Base-by-base conservation (phyloP, 2,113 vertebrate genomes). In the Peromyscus maniculatus region DNA sequence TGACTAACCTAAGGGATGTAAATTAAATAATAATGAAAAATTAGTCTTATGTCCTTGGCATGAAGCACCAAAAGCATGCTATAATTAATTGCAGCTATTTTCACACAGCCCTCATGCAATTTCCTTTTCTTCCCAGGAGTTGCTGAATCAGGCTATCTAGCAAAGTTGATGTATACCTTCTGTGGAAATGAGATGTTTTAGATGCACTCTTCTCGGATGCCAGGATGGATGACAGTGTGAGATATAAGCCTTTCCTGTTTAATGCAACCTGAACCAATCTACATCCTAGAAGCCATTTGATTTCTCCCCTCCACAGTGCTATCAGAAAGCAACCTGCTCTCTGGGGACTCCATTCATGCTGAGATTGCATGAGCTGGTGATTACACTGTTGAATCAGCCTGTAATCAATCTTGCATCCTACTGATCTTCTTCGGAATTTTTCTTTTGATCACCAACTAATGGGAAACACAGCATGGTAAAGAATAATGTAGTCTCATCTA, bases 321-420 rank as follows among this genome's bases (percentile, higher is more conserved):
- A 98, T 99, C 98, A 97, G 98, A 99, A 99, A 98, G 97, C 98
- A 98, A 96, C 79, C 52, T 28, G 19, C 86, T 98, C 98, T 98
- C 98, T 55, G 90, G 97, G 98, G 98, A 98, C 92, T 97, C 97
- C 89, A 94, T 98, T 97, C 98, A 98, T 99, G 99, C 99, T 99
- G 99, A 99, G 99, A 98, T 98, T 98, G 99, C 99, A 99, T 98
- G 98, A 98, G 98, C 97, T 96, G 98, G 96, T 98, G 99, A 99
- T 99, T 99, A 99, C 98, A 98, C 96, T 98, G 98, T 98, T 98
- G 98, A 98, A 98, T 98, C 98, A 98, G 98, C 96, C 98, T 98
- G 98, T 98, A 99, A 99, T 99, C 99, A 99, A 99, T 99, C 99
- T 98, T 98, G 88, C 97, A 98, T 98, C 98, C 98, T 98, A 98